These are phyloP conservation scores for Gerosis bhagava DNA, from an alignment of 2,888 invertebrate species.

Conservation along the genomic window DNA sequence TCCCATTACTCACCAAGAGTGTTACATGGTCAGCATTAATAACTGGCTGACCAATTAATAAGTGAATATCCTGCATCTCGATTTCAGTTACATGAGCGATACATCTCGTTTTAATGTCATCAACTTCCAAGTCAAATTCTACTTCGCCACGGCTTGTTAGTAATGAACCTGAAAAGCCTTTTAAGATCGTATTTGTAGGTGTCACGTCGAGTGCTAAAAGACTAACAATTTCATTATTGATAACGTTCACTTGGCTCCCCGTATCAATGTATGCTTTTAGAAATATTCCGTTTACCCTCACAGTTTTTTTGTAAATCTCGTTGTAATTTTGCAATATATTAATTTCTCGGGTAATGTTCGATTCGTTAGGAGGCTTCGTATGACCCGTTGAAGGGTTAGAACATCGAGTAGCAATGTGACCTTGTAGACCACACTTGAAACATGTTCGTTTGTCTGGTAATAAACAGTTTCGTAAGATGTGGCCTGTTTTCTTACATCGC, in stretches of 20 bases:
- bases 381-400: not conserved
- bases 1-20: slow-evolving; percentile 20
- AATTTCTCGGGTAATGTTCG: slow-evolving; percentile 25
- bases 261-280: slow-evolving; percentile 30
- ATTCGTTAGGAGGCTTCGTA: not conserved
- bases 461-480: slow-evolving; percentile 28
- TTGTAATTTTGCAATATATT: slow-evolving; percentile 31
- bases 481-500: slow-evolving; percentile 32
- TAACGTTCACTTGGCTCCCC: slow-evolving; percentile 30
- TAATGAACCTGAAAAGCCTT: slow-evolving; percentile 29
- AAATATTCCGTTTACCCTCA: slow-evolving; percentile 15
- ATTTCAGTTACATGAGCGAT: slow-evolving; percentile 25
- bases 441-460: slow-evolving; percentile 30
- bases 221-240: not conserved
- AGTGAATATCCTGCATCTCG: slow-evolving; percentile 28
- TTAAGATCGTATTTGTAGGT: slow-evolving; percentile 15
- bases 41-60: slow-evolving; percentile 37
- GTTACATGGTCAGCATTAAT: slow-evolving; percentile 32
- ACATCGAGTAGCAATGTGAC: slow-evolving; percentile 32
- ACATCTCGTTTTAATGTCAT: slow-evolving; percentile 22
- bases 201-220: slow-evolving; percentile 10
- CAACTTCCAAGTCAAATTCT: slow-evolving; percentile 30
- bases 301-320: slow-evolving; percentile 25
- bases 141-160: slow-evolving; percentile 29
- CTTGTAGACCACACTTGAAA: slow-evolving; percentile 31